Evolutionary conservation across 2,888 invertebrate species (phyloP).

Genomic region (Cephus spinipes): DNA sequence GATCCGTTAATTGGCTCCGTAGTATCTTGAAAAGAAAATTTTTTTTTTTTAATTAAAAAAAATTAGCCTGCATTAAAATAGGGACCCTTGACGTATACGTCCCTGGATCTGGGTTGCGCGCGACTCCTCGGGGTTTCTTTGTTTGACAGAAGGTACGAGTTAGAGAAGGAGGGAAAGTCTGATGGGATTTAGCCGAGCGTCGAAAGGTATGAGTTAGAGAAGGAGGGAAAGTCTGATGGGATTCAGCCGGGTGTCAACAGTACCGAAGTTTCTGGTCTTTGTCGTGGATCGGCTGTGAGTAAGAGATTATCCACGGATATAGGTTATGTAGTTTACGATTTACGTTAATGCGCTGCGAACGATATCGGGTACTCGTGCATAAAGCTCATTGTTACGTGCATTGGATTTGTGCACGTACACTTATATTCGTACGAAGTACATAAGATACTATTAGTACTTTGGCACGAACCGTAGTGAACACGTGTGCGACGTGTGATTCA

Average conservation of each 20-base stretch:
- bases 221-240: neutral
- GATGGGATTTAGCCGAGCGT: neutral
- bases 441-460: neutral
- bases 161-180: neutral
- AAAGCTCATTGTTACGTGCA: neutral
- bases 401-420: neutral
- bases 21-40: too few species aligned
- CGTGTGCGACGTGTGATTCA: neutral
- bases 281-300: neutral
- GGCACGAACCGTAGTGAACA: neutral
- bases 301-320: neutral
- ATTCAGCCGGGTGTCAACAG: neutral
- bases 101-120: neutral
- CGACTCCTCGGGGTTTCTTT: neutral
- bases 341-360: neutral
- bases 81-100: neutral
- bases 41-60: neutral
- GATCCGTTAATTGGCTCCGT: neutral
- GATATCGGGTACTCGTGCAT: neutral
- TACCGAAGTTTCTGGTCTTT: neutral
- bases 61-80: neutral
- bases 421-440: neutral
- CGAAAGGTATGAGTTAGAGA: neutral
- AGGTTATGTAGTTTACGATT: neutral
- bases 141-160: neutral